Evolutionary conservation across 2,888 invertebrate genomes (phyloP).

Genomic region (Spilarctia lutea): DNA sequence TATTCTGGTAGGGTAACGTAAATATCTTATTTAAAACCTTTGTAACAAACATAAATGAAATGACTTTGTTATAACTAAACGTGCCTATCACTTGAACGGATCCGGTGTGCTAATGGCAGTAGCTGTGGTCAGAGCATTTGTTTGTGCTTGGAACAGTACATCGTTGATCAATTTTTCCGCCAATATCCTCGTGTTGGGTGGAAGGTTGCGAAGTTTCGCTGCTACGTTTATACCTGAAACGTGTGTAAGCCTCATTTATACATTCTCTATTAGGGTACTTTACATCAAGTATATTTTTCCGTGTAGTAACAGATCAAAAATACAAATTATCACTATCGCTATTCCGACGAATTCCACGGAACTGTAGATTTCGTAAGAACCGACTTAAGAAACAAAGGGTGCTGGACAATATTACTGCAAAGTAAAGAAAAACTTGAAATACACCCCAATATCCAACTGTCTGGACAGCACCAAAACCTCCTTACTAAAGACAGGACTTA

Average conservation of each 20-base stretch:
- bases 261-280: neutral
- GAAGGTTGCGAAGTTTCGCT: conserved; percentile 77
- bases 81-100: conserved; percentile 60
- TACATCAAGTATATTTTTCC: neutral
- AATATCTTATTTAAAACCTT: neutral
- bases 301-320: no score
- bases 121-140: conserved; percentile 66
- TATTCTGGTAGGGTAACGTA: neutral
- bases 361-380: no score
- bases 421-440: no score
- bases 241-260: neutral
- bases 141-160: conserved; percentile 77
- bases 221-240: conserved; percentile 78
- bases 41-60: neutral
- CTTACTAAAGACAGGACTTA: no score
- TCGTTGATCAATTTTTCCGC: conserved; percentile 81
- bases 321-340: no score
- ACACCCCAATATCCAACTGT: no score
- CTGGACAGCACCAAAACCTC: no score
- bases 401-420: no score
- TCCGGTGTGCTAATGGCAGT: conserved; percentile 67
- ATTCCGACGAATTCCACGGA: no score
- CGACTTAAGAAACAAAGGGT: no score
- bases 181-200: conserved; percentile 71
- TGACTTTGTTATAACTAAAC: conserved; percentile 4